A percentile compares a stretch with the other conserved stretches of the same genome.
These are phyloP conservation scores for Zhengitettix transpicula DNA, from an alignment of 2,888 invertebrate species.

Conservation along the genomic window DNA sequence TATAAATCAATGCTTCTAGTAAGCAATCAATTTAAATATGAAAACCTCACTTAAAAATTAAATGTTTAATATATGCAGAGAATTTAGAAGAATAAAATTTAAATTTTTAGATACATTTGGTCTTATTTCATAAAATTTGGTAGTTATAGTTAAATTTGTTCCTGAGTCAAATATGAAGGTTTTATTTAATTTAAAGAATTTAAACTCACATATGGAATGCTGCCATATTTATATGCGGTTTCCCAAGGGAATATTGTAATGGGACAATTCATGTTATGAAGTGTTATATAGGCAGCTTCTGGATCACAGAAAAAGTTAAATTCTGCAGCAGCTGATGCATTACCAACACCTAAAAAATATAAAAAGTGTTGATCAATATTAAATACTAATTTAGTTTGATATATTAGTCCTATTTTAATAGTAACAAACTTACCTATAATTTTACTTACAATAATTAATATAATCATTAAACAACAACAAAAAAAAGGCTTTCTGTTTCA, in stretches of 20 bases:
- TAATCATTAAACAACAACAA: neutral
- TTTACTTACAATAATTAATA: too few relatives aligned
- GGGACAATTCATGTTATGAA: slow-evolving; percentile 33
- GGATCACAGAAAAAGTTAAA: slow-evolving; percentile 65
- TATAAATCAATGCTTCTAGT: too few relatives aligned
- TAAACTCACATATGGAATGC: neutral
- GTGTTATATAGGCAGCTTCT: slow-evolving; percentile 56
- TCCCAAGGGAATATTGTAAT: slow-evolving; percentile 11
- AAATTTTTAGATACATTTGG: too few relatives aligned
- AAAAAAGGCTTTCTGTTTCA: neutral
- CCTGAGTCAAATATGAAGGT: too few relatives aligned
- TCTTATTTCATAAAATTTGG: too few relatives aligned
- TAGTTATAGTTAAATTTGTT: too few relatives aligned
- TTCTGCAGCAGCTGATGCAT: slow-evolving; percentile 44
- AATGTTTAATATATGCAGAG: too few relatives aligned
- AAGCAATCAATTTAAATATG: too few relatives aligned
- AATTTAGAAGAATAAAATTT: too few relatives aligned
- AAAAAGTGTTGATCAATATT: neutral
- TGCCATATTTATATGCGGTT: slow-evolving; percentile 1
- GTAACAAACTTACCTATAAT: too few relatives aligned
- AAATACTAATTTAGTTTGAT: neutral
- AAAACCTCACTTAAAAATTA: too few relatives aligned
- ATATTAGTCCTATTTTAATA: neutral
- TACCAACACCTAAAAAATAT: slow-evolving; percentile 37
- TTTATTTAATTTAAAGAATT: neutral